These are phyloP conservation scores for Carassius carassius DNA, from an alignment of 2,113 vertebrate species.

Conservation along the genomic window DNA sequence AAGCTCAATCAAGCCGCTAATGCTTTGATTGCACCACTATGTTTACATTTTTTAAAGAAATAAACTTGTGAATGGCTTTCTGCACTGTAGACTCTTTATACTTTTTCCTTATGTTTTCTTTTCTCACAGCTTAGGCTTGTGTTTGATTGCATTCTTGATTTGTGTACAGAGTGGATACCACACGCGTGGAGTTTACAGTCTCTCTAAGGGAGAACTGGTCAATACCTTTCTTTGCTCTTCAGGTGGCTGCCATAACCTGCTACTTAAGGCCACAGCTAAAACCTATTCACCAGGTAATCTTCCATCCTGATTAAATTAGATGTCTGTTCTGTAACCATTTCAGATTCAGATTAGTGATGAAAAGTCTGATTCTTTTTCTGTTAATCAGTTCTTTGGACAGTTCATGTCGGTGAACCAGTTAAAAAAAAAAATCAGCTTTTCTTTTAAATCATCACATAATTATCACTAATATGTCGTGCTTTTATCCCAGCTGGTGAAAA, in stretches of 20 bases:
- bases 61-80: not conserved
- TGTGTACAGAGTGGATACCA: conserved; percentile 87
- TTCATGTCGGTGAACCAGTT: not conserved
- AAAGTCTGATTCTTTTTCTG: not conserved
- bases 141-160: not conserved
- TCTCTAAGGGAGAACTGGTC: conserved; percentile 98
- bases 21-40: not conserved
- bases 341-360: not conserved
- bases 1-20: not conserved
- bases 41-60: not conserved
- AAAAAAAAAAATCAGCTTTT: not conserved
- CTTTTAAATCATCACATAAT: not conserved
- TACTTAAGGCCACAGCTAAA: conserved; percentile 83
- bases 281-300: conserved; percentile 80
- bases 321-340: not conserved
- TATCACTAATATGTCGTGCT: not conserved
- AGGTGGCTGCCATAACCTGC: conserved; percentile 87
- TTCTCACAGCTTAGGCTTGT: not conserved
- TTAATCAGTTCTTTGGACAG: not conserved
- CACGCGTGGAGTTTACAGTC: conserved; percentile 96
- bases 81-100: not conserved
- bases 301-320: not conserved
- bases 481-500: not conserved
- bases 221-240: conserved; percentile 91
- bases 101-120: not conserved